Evolutionary conservation across 2,888 invertebrate species (phyloP).

Genomic region (Tetrapedia diversipes): DNA sequence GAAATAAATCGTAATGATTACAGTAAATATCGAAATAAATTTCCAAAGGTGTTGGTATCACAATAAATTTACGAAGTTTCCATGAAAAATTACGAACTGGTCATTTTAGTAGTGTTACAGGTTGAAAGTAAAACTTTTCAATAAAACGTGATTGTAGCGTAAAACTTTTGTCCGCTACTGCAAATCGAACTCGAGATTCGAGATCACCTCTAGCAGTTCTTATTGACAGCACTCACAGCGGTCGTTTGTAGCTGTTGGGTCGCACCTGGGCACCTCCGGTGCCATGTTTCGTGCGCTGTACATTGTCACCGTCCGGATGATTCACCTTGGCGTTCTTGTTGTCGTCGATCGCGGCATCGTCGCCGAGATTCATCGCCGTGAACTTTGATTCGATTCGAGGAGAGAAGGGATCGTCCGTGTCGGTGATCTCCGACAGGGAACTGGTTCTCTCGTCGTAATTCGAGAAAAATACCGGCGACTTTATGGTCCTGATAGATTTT

Average conservation of each 20-base stretch:
- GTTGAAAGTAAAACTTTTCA: too few relatives aligned
- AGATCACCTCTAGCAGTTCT: background rate
- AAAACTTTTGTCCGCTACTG: too few relatives aligned
- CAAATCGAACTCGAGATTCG: too few relatives aligned
- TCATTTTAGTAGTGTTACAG: too few relatives aligned
- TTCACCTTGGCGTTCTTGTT: background rate
- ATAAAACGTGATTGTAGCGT: too few relatives aligned
- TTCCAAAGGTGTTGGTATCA: too few relatives aligned
- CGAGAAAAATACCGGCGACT: conserved; percentile 70
- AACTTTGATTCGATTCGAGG: conserved; percentile 45
- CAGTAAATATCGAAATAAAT: too few relatives aligned
- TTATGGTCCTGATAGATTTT: conserved; percentile 68
- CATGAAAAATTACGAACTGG: too few relatives aligned
- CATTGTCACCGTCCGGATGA: conserved; percentile 8
- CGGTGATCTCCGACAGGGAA: conserved; percentile 69
- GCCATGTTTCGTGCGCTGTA: conserved; percentile 2
- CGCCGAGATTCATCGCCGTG: background rate
- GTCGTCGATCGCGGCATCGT: conserved; percentile 26
- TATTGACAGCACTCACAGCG: conserved; percentile 44
- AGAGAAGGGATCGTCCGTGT: conserved; percentile 68
- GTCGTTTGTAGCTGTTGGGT: conserved; percentile 48
- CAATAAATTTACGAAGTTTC: too few relatives aligned
- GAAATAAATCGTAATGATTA: too few relatives aligned
- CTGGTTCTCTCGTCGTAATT: conserved; percentile 70
- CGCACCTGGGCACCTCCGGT: conserved; percentile 37